Conservation (phyloP, 1,140 invertebrate species). For the Drosophila nasuta region DNA sequence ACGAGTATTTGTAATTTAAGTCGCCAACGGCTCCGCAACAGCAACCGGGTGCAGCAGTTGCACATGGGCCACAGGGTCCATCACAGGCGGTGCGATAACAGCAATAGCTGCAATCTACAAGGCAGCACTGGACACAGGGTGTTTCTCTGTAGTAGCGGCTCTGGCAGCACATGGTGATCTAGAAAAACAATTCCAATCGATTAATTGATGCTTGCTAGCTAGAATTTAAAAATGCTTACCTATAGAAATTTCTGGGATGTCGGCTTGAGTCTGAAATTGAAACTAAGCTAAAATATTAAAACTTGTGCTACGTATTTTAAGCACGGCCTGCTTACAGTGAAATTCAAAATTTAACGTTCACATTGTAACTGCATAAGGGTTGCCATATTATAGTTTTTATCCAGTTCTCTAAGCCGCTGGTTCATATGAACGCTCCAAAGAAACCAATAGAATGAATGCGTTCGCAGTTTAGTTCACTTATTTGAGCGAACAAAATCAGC, state of each 20-base stretch:
- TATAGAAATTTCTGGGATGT: not conserved
- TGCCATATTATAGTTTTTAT: not conserved
- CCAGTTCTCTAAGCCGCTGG: not conserved
- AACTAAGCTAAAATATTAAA: not conserved
- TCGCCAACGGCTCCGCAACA: conserved; percentile 40
- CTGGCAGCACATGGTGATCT: conserved; percentile 56
- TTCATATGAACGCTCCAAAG: not conserved
- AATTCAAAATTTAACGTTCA: not conserved
- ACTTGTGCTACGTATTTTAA: not conserved
- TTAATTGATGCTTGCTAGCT: not conserved
- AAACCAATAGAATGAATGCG: not conserved
- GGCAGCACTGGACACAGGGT: conserved; percentile 63
- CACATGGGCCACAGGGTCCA: conserved; percentile 26
- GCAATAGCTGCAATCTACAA: conserved; percentile 61
- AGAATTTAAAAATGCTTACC: not conserved
- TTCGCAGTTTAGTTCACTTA: not conserved
- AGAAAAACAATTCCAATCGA: not conserved
- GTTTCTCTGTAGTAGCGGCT: conserved; percentile 58
- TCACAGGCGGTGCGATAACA: conserved; percentile 43
- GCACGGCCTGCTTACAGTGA: conserved; percentile 1
- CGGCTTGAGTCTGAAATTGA: not conserved
- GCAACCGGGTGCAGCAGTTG: conserved; percentile 26
- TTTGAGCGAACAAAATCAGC: conserved; percentile 8
- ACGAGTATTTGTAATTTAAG: conserved; percentile 45
- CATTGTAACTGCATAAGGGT: not conserved